Evolutionary conservation across 1,140 invertebrate genomes (phyloP).

Genomic region (honey bee (Apis mellifera)): DNA sequence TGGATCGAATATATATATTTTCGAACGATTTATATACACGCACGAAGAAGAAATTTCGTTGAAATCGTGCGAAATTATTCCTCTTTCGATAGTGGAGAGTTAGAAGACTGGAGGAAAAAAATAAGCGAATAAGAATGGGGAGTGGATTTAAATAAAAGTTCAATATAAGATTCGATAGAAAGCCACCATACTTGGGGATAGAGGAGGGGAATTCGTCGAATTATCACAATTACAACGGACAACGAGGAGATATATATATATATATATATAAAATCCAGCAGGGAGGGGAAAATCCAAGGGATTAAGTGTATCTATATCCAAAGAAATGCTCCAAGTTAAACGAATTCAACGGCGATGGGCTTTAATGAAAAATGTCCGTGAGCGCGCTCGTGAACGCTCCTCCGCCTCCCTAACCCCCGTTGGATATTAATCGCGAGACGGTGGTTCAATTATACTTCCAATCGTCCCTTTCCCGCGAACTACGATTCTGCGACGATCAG

Average conservation of each 20-base stretch:
- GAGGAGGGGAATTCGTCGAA: background rate
- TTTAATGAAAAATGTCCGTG: conserved; percentile 66
- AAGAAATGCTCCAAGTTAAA: conserved; percentile 63
- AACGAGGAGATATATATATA: background rate
- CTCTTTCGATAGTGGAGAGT: background rate
- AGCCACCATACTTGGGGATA: background rate
- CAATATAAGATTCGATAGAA: background rate
- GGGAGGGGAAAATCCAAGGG: conserved; percentile 5
- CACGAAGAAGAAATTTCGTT: too few species aligned
- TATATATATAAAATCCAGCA: conserved; percentile 26
- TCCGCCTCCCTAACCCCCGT: conserved; percentile 8
- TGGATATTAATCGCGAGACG: conserved; percentile 68
- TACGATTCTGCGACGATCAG: conserved; percentile 60
- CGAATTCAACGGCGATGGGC: conserved; percentile 57
- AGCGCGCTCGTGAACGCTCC: conserved; percentile 26
- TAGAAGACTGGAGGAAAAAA: background rate
- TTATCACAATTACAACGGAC: conserved; percentile 28
- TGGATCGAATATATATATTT: background rate
- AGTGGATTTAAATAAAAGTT: background rate
- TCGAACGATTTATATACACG: background rate
- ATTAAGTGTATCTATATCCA: conserved; percentile 41
- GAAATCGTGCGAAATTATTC: too few species aligned
- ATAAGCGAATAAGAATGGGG: background rate
- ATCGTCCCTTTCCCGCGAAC: conserved; percentile 63
- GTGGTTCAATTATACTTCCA: conserved; percentile 68